Percentiles rank a stretch among this genome's conserved stretches.
These are phyloP conservation scores for Leuctra nigra DNA, from an alignment of 2,888 invertebrate genomes.

Conservation along the genomic window DNA sequence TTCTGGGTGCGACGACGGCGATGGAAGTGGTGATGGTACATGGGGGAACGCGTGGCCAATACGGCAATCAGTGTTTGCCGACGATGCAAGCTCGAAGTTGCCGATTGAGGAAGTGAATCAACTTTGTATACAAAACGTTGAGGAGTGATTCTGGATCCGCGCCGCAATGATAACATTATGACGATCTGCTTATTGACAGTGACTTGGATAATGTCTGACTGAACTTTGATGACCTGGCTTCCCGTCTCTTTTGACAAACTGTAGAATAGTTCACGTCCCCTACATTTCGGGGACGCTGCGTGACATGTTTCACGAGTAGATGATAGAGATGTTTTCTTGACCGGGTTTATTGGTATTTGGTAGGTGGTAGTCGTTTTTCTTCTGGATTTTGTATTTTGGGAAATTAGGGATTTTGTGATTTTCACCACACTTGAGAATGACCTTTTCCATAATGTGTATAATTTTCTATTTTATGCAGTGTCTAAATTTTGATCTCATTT, in stretches of 20 bases:
- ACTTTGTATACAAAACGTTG: conserved; percentile 18
- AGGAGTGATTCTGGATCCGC: conserved; percentile 13
- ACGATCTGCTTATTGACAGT: too few species aligned
- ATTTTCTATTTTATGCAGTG: neutral
- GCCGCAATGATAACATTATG: too few species aligned
- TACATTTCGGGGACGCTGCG: neutral
- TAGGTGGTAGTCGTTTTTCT: conserved; percentile 17
- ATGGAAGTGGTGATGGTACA: neutral
- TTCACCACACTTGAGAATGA: conserved; percentile 1
- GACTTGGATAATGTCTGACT: neutral
- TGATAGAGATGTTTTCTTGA: neutral
- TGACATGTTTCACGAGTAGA: neutral
- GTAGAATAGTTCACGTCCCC: neutral
- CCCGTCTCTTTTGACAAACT: neutral
- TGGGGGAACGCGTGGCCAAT: neutral
- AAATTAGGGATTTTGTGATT: neutral
- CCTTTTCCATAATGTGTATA: neutral
- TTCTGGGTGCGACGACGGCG: neutral
- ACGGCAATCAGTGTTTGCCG: neutral
- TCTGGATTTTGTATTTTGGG: conserved; percentile 8
- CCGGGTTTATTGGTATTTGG: conserved; percentile 13
- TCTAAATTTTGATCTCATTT: neutral
- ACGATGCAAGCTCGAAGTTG: conserved; percentile 18
- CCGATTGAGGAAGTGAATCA: conserved; percentile 21
- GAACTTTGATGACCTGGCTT: neutral